Base-by-base conservation (phyloP, 1,140 invertebrate genomes). In the Caerostris darwini region DNA sequence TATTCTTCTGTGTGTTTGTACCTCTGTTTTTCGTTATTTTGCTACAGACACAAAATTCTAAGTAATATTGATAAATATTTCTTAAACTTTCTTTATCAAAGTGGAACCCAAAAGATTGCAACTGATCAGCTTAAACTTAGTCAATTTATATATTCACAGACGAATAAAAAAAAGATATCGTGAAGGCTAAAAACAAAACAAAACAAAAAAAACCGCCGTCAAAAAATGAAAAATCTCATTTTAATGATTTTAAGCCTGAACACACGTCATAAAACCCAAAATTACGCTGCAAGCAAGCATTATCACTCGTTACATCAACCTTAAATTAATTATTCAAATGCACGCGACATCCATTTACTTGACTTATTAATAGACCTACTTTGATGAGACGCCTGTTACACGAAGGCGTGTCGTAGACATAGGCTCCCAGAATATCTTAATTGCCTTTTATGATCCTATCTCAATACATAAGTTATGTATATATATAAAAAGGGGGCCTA, bases 241-340 rank as follows among this genome's bases (percentile, higher is more conserved):
- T 77, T 77, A 77, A 77, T 77, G 71, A 77, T 53, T 77, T 50
- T 34, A 77, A 50, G 71, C 71, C 71, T 50, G 34, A 14, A 50
- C 53, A 77, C 71, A 77, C 7, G 71, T 77, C 53, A 77, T 77
- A 77, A 77, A 77, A 77, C 71, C 71, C 50, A 10, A 77, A 77
- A 53, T 77, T 77, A 77, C 71, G 71, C 71, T 50, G 8, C 50
- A 50, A 77, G 56, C 82, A 64, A 64, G 85, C 85, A 64, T 64
- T 61, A 87, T 56, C 85, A 64, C 59, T 87, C 59, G 85, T 87
- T 19, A 87, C 85, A 87, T 87, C 17, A 71, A 6, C 87, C 64
- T 53, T 71, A 56, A 69, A 90, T 90, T 90, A 90, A 90, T 90
- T 90, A 90, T 90, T 90, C 87, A 90, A n/a, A 6, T 8, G 17